Evolutionary conservation across 2,797 vertebrate species (phyloP), one percentile per base, ranked within the genome.

Genomic region (Tenualosa thibaudeaui): DNA sequence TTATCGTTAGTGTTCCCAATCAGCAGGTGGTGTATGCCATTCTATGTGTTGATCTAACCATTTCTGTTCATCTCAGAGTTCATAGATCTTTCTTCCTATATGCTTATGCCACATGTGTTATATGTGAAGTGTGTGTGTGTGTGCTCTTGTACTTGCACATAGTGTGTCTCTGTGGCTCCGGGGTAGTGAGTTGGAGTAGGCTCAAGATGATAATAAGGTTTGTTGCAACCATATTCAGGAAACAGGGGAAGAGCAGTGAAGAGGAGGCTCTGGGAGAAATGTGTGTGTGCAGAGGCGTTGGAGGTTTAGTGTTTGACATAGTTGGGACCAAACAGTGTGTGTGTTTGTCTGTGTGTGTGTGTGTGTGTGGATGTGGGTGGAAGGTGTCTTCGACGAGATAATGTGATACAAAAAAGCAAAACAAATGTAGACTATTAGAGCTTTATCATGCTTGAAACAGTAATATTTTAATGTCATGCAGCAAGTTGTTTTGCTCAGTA

Each of bases 11-110:
- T 2, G n/a, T 62, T 62, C 9, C 1, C 58, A 8, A n/a, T 24
- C 58, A 24, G 58, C 58, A 62, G 9, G 58, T 24, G 58, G 22
- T 62, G 22, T 49, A 26, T 49, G 6, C 4, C 50, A 62, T 54
- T 82, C 81, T 86, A 81, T 86, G 84, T 82, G 46, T 51, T 49
- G 62, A 84, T 78, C 56, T n/a, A 62, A 24, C 58, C 58, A 62
- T 24, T 54, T 85, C 89, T 90, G 89, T 89, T 89, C 91, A 91
- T 92, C 91, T 92, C n/a, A 62, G 90, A 91, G 91, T 92, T 92
- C n/a, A 24, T 24, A 24, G n/a, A 62, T 62, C 58, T 62, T 24
- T 85, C 65, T 51, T 56, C 54, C 19, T 51, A 51, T 51, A 51
- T 12, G 50, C 10, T 78, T n/a, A 26, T 83, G 81, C 83, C 82